phyloP scores from a whole-genome alignment of 2,113 vertebrate species.

The Corapipo altera region DNA sequence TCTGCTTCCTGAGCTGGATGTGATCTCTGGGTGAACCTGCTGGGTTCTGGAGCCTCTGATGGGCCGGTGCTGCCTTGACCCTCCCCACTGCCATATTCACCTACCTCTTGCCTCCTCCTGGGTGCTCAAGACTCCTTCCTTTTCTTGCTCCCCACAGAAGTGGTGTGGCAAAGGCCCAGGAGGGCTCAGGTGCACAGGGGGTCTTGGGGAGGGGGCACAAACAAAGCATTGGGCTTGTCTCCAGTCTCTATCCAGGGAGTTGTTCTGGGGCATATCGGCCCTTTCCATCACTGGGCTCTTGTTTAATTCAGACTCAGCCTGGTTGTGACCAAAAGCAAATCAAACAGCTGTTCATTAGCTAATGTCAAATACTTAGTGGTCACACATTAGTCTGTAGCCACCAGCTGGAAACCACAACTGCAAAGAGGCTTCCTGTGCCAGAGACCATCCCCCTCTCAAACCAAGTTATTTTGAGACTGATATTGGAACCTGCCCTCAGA shows the following conservation, averaged over 20 bases:
- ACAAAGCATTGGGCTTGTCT: neutral
- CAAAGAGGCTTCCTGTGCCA: neutral
- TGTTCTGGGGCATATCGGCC: neutral
- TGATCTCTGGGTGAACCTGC: neutral
- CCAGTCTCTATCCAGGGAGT: neutral
- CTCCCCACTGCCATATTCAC: neutral
- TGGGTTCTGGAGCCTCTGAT: neutral
- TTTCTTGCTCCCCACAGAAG: neutral
- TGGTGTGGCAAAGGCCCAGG: neutral
- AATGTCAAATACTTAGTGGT: neutral
- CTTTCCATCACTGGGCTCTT: neutral
- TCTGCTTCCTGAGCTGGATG: neutral
- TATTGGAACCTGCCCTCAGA: neutral
- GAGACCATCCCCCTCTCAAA: neutral
- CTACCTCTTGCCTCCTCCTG: neutral
- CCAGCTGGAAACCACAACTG: neutral
- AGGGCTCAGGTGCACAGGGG: fast-evolving
- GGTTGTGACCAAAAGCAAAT: neutral
- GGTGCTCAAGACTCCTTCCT: neutral
- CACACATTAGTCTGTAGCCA: neutral
- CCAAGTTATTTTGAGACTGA: neutral
- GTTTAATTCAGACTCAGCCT: neutral
- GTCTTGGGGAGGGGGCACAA: neutral
- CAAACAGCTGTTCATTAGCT: conserved; percentile 17
- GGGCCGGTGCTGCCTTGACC: neutral